These are phyloP conservation scores for Lethenteron camtschaticum DNA, from an alignment of 2,113 vertebrate species.

Conservation along the genomic window DNA sequence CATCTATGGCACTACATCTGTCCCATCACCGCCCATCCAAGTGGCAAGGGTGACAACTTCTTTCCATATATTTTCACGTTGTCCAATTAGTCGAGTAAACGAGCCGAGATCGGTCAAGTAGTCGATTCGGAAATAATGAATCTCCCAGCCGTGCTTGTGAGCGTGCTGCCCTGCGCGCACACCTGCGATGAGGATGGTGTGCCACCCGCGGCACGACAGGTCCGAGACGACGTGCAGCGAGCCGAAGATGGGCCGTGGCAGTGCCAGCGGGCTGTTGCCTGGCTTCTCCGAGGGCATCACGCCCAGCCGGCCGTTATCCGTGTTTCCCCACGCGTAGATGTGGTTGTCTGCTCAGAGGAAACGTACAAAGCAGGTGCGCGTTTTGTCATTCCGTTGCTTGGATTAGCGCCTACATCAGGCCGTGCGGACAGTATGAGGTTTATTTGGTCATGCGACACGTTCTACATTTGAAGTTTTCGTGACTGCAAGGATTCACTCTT, in stretches of 20 bases:
- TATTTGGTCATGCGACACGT: too few species aligned
- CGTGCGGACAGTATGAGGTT: too few species aligned
- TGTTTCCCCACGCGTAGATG: constrained; percentile 96
- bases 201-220: constrained; percentile 83
- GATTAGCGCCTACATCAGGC: not conserved
- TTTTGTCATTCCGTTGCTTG: not conserved
- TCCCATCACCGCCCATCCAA: not conserved
- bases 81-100: not conserved
- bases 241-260: constrained; percentile 89
- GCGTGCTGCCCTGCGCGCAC: constrained; percentile 10
- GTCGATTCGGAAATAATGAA: not conserved
- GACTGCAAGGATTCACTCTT: too few species aligned
- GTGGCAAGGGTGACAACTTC: not conserved
- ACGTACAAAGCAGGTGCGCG: not conserved
- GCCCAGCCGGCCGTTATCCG: constrained; percentile 75
- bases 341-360: constrained; percentile 51
- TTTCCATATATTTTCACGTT: not conserved
- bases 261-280: constrained; percentile 72
- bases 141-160: too few species aligned
- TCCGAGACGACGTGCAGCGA: constrained; percentile 86
- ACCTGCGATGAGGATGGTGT: constrained; percentile 93
- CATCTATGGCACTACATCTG: not conserved
- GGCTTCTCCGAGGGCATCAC: constrained; percentile 67
- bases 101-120: not conserved
- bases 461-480: too few species aligned